phyloP scores from a whole-genome alignment of 1,140 invertebrate genomes.

The Calephelis virginiensis region DNA sequence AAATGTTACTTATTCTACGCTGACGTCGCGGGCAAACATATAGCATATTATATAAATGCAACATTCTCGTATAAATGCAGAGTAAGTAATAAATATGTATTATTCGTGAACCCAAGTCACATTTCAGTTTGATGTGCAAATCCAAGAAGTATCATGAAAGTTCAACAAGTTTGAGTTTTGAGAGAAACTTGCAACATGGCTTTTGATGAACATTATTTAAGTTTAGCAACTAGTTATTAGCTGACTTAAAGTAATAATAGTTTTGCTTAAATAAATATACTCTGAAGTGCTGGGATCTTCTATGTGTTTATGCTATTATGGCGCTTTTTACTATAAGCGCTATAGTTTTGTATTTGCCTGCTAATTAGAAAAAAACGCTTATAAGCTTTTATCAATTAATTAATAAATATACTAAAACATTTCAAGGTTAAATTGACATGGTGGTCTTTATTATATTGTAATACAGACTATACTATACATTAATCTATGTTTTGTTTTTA shows the following conservation, averaged over 20 bases:
- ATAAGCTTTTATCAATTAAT: no score
- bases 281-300: neutral
- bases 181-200: conserved; percentile 3
- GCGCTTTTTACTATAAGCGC: neutral
- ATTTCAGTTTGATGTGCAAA: conserved; percentile 4
- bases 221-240: conserved; percentile 15
- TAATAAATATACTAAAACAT: no score
- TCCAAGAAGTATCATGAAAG: conserved; percentile 2
- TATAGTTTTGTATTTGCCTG: no score
- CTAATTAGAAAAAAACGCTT: no score
- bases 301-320: neutral
- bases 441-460: no score
- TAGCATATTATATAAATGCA: no score
- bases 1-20: no score
- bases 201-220: conserved; percentile 15
- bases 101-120: neutral
- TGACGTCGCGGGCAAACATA: neutral
- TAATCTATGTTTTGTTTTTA: no score
- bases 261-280: neutral
- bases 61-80: no score
- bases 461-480: no score
- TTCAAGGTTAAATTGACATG: no score
- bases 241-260: neutral
- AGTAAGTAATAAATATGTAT: no score
- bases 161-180: conserved; percentile 13